These are phyloP conservation scores for Oncorhynchus clarkii DNA, from an alignment of 2,113 vertebrate genomes.

Conservation along the genomic window DNA sequence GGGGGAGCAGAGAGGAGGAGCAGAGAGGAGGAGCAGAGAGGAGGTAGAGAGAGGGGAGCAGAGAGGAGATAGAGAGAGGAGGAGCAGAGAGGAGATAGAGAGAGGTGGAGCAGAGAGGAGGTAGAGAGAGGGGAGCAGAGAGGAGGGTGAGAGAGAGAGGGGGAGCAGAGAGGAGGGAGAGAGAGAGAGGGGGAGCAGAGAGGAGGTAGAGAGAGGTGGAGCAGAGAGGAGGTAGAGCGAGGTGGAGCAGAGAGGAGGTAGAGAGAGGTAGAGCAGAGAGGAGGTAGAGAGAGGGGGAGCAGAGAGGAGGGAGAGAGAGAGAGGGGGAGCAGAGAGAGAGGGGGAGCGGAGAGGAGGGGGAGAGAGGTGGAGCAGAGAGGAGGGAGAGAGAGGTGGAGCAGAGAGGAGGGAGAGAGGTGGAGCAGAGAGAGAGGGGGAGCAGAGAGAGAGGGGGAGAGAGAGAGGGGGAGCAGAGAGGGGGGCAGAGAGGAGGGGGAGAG, in stretches of 20 bases:
- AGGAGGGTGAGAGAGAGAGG: slow-evolving; percentile 49
- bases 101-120: slow-evolving; percentile 12
- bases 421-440: too few relatives aligned
- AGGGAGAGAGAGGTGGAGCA: slow-evolving; percentile 41
- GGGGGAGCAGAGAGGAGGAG: slow-evolving; percentile 17
- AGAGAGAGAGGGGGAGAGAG: too few relatives aligned
- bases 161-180: slow-evolving; percentile 73
- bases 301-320: slow-evolving; percentile 51
- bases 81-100: background rate
- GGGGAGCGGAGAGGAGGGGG: too few relatives aligned
- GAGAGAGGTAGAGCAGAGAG: background rate
- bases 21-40: slow-evolving; percentile 19
- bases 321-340: too few relatives aligned
- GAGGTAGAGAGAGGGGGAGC: slow-evolving; percentile 43
- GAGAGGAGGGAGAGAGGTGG: too few relatives aligned
- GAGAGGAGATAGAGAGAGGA: too few relatives aligned
- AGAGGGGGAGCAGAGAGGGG: background rate
- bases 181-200: slow-evolving; percentile 24
- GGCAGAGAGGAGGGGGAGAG: too few relatives aligned
- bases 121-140: background rate
- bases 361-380: background rate
- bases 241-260: slow-evolving; percentile 21
- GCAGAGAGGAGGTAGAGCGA: background rate
- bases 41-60: too few relatives aligned
- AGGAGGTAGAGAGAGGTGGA: slow-evolving; percentile 49